A percentile compares a stretch with the other conserved stretches of the same genome.
Conservation (phyloP, 23 tunicate species). For the Trididemnum clinides region DNA sequence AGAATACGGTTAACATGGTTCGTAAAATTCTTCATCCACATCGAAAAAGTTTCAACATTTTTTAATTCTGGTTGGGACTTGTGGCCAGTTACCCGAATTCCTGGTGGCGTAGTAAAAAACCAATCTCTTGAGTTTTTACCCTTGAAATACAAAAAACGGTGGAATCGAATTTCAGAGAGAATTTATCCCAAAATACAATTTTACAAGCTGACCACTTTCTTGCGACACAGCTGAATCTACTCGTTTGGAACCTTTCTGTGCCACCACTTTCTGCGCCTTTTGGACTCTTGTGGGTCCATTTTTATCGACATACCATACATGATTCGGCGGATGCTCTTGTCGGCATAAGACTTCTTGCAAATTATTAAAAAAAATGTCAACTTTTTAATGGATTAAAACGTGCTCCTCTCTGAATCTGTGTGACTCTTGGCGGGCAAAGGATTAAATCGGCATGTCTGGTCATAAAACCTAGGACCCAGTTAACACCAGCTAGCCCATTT, state of each 20-base stretch:
- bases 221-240: conserved; percentile 26
- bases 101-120: conserved; percentile 14
- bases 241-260: conserved; percentile 29
- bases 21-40: conserved; percentile 18
- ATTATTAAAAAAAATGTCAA: conserved; percentile 11
- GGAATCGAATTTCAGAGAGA: conserved; percentile 25
- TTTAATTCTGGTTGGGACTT: conserved; percentile 32
- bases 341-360: background rate
- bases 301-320: conserved; percentile 30
- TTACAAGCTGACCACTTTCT: conserved; percentile 24
- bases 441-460: background rate
- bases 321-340: conserved; percentile 2
- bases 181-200: background rate
- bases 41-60: conserved; percentile 9
- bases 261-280: background rate
- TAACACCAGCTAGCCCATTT: background rate
- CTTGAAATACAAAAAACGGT: conserved; percentile 21
- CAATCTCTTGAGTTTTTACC: background rate
- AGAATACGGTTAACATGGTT: background rate
- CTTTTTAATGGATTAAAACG: conserved; percentile 9
- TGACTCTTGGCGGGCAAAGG: background rate
- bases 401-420: background rate
- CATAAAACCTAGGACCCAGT: background rate
- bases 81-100: conserved; percentile 4
- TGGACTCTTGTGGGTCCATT: conserved; percentile 28